phyloP scores from a whole-genome alignment of 1,140 invertebrate genomes.

The Aphaenogaster rudis region DNA sequence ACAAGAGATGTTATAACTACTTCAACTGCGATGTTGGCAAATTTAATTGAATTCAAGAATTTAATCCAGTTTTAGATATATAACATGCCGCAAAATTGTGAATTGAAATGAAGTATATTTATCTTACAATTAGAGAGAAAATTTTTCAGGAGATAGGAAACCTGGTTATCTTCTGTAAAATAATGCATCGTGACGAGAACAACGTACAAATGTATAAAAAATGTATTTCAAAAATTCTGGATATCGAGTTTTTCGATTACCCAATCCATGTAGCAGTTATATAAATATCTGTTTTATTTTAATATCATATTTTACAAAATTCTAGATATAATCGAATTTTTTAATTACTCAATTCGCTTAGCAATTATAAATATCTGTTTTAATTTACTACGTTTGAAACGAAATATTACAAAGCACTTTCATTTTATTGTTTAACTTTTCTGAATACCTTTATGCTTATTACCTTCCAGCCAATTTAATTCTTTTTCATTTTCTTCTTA shows the following conservation, averaged over 20 bases:
- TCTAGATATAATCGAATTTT: neutral
- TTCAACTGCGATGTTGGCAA: neutral
- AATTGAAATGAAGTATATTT: constrained; percentile 2
- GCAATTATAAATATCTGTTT: neutral
- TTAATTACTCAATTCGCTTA: neutral
- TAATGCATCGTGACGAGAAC: neutral
- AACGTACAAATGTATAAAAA: neutral
- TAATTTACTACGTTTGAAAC: neutral
- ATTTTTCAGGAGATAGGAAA: neutral
- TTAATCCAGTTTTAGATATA: neutral
- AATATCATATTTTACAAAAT: neutral
- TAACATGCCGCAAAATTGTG: neutral
- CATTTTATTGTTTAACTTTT: neutral
- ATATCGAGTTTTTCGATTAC: neutral
- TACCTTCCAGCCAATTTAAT: neutral
- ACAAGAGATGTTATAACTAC: neutral
- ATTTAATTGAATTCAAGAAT: constrained; percentile 32
- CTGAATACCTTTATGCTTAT: neutral
- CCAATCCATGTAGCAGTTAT: neutral
- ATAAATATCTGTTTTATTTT: neutral
- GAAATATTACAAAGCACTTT: neutral
- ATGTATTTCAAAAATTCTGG: neutral
- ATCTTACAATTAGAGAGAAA: neutral
- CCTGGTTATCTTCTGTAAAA: neutral
- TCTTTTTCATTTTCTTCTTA: neutral